phyloP scores from a whole-genome alignment of 2,113 vertebrate genomes.

The Hippocampus mohnikei region DNA sequence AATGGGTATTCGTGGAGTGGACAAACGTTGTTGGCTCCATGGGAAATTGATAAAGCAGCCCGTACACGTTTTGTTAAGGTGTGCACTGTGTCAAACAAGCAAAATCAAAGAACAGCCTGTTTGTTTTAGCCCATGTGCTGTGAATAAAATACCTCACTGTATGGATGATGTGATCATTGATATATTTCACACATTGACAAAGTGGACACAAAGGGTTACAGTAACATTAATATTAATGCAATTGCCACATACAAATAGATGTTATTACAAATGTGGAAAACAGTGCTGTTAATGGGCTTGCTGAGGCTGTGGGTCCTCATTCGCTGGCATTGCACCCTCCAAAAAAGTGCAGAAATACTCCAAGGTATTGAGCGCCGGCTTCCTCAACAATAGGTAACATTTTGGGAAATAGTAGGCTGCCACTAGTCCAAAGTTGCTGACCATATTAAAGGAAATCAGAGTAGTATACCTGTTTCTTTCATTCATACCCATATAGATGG shows the following conservation, averaged over 20 bases:
- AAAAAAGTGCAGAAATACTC: conserved; percentile 74
- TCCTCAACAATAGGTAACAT: conserved; percentile 76
- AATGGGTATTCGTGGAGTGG: neutral
- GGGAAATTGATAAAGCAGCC: neutral
- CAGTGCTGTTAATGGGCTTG: conserved; percentile 12
- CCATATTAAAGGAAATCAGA: conserved; percentile 64
- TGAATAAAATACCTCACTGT: neutral
- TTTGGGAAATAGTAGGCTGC: conserved; percentile 78
- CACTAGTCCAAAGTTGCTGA: conserved; percentile 72
- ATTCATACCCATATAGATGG: conserved; percentile 66
- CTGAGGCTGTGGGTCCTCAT: conserved; percentile 47
- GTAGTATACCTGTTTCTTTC: conserved; percentile 52
- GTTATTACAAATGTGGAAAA: too few relatives aligned
- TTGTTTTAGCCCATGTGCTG: neutral
- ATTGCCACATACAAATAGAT: neutral
- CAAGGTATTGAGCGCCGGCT: conserved; percentile 73
- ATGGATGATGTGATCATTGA: neutral
- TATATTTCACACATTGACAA: neutral
- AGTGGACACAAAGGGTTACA: neutral
- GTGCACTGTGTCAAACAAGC: neutral
- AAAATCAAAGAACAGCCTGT: neutral
- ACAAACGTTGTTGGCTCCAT: neutral
- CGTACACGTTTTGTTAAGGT: neutral
- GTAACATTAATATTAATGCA: neutral
- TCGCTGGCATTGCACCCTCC: conserved; percentile 41